These are phyloP conservation scores for Phthorimaea operculella DNA, from an alignment of 1,140 invertebrate genomes.

Conservation along the genomic window DNA sequence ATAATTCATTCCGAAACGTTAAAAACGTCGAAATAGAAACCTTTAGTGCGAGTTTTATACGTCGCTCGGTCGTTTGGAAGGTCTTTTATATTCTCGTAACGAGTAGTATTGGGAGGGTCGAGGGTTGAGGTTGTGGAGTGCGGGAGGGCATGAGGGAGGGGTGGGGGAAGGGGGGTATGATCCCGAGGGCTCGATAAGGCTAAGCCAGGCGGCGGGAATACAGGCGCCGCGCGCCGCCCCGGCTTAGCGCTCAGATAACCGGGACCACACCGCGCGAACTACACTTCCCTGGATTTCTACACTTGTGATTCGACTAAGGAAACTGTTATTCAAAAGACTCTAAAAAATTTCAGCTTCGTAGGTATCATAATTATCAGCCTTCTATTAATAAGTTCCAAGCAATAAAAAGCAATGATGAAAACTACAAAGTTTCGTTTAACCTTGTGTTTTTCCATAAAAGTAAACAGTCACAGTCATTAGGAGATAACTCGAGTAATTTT, in stretches of 20 bases:
- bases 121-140: constrained; percentile 1
- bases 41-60: constrained; percentile 17
- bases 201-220: constrained; percentile 37
- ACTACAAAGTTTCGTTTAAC: too few species aligned
- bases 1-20: not conserved
- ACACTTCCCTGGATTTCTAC: not conserved
- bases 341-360: too few species aligned
- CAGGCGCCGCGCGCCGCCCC: constrained; percentile 28
- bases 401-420: too few species aligned
- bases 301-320: too few species aligned
- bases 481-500: too few species aligned
- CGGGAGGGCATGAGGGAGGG: not conserved
- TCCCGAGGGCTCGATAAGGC: constrained; percentile 49
- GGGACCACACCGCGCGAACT: constrained; percentile 41
- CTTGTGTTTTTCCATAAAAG: too few species aligned
- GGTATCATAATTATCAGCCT: too few species aligned
- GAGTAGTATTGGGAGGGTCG: constrained; percentile 7
- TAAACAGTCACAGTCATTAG: too few species aligned
- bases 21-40: constrained; percentile 1
- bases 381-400: too few species aligned
- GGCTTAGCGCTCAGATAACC: constrained; percentile 37
- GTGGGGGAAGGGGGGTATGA: constrained; percentile 14
- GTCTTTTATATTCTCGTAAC: constrained; percentile 32
- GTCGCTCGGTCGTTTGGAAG: constrained; percentile 23
- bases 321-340: too few species aligned